A percentile compares a stretch with the other conserved stretches of the same genome.
Conservation (phyloP, 2,797 vertebrate species). For the Pempheris klunzingeri region DNA sequence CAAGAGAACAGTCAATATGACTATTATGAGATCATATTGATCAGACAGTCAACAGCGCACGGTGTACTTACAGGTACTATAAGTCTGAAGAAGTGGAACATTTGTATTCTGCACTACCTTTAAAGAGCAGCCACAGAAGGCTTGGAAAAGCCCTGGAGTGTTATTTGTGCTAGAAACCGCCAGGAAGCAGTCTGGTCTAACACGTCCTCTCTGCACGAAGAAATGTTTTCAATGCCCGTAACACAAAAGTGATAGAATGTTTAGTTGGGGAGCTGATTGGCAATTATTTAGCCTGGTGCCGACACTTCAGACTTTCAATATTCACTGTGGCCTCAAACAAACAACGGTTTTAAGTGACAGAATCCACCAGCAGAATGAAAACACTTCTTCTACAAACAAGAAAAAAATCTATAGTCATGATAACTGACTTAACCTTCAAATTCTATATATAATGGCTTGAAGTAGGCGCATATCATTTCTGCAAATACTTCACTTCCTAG, state of each 20-base stretch:
- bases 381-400: not conserved
- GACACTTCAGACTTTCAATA: constrained; percentile 16
- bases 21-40: not conserved
- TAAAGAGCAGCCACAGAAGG: not conserved
- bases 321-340: not conserved
- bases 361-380: not conserved
- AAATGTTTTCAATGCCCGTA: constrained; percentile 18
- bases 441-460: no score
- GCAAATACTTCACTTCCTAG: no score
- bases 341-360: not conserved
- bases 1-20: not conserved
- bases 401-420: no score
- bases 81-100: not conserved
- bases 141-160: constrained; percentile 1
- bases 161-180: constrained; percentile 25
- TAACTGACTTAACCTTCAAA: no score
- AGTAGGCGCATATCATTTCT: no score
- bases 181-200: constrained; percentile 25
- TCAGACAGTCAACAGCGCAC: not conserved
- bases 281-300: not conserved
- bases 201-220: constrained; percentile 12
- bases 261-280: not conserved
- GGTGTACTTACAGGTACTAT: not conserved
- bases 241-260: not conserved
- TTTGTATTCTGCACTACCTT: not conserved